Conservation (phyloP, 2,888 invertebrate species). For the Acheta domesticus region DNA sequence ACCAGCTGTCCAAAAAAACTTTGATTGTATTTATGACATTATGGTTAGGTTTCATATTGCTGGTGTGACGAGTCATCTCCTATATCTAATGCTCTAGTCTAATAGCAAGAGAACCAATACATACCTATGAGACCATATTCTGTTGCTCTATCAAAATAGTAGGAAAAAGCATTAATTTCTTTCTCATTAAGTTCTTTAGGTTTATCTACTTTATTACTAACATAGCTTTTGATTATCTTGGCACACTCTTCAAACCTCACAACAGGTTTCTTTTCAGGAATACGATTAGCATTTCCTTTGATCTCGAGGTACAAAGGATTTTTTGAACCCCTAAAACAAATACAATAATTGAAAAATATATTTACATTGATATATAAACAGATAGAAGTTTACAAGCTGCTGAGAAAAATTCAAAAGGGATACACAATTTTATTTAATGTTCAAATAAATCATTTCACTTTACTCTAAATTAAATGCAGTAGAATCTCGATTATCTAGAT, state of each 20-base stretch:
- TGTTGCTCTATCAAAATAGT: conserved; percentile 89
- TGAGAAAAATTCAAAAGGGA: too few relatives aligned
- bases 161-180: conserved; percentile 82
- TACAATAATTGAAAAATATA: not conserved
- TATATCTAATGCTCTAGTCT: too few relatives aligned
- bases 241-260: conserved; percentile 60
- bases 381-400: too few relatives aligned
- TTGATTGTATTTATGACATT: too few relatives aligned
- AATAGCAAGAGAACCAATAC: not conserved
- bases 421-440: too few relatives aligned
- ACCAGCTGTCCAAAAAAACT: too few relatives aligned
- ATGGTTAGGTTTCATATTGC: too few relatives aligned
- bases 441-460: too few relatives aligned
- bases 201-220: conserved; percentile 53
- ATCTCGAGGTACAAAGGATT: conserved; percentile 42
- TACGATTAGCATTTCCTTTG: conserved; percentile 50
- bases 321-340: conserved; percentile 47
- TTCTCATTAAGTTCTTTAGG: conserved; percentile 56
- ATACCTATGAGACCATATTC: conserved; percentile 76
- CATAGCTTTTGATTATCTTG: conserved; percentile 56
- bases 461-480: too few relatives aligned
- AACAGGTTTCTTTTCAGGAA: conserved; percentile 61
- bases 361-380: not conserved
- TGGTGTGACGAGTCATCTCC: too few relatives aligned
- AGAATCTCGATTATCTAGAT: too few relatives aligned